These are phyloP conservation scores for Cancer borealis DNA, from an alignment of 2,888 invertebrate species.

Conservation along the genomic window DNA sequence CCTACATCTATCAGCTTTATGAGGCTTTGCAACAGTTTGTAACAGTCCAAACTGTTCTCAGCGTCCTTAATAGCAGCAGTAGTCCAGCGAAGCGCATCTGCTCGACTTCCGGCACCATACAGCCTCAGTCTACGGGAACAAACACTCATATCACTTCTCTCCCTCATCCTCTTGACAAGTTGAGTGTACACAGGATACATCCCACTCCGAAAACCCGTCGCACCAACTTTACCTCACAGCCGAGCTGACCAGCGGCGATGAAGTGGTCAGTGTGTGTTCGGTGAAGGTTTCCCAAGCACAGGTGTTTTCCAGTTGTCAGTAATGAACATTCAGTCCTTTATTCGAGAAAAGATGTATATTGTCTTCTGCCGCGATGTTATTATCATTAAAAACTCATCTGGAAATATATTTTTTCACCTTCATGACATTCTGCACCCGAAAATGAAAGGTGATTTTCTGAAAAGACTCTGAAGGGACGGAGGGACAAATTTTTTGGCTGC, in stretches of 20 bases:
- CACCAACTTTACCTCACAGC: not conserved
- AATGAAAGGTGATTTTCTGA: not conserved
- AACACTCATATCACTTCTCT: not conserved
- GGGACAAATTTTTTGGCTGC: not conserved
- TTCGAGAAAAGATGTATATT: not conserved
- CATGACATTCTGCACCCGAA: not conserved
- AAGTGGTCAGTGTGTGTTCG: not conserved
- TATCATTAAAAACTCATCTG: not conserved
- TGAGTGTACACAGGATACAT: not conserved
- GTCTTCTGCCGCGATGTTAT: not conserved
- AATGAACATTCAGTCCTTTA: too few species aligned
- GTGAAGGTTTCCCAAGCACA: not conserved
- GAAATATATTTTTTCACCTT: not conserved
- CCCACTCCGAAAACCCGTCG: not conserved
- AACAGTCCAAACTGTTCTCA: too few species aligned
- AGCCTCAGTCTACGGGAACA: not conserved
- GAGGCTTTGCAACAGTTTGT: too few species aligned
- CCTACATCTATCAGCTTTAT: too few species aligned
- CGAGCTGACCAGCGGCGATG: not conserved
- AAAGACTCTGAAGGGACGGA: not conserved
- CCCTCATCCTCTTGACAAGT: not conserved
- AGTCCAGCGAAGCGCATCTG: too few species aligned
- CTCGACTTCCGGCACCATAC: not conserved
- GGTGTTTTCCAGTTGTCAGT: not conserved
- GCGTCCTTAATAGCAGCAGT: too few species aligned